These are phyloP conservation scores for Adineta ricciae DNA, from an alignment of 2,888 invertebrate genomes.

Conservation along the genomic window DNA sequence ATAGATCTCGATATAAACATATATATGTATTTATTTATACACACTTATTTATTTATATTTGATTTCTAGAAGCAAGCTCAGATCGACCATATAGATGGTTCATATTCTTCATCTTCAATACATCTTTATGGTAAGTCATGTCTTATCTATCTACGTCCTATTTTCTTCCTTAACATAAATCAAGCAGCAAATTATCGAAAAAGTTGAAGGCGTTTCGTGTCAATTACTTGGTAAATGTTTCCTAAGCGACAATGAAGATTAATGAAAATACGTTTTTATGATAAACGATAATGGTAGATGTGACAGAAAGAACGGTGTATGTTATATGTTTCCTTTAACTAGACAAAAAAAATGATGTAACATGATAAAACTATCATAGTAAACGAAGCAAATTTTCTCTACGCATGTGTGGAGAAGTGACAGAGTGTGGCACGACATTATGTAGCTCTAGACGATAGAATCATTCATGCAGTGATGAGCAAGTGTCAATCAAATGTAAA, in stretches of 20 bases:
- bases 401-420: neutral
- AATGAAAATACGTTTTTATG: neutral
- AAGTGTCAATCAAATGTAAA: neutral
- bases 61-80: neutral
- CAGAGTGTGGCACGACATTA: neutral
- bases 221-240: neutral
- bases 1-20: neutral
- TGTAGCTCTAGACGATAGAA: neutral
- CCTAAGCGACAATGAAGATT: neutral
- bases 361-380: neutral
- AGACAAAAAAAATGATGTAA: neutral
- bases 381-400: neutral
- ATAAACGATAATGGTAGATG: neutral
- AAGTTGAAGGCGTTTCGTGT: neutral
- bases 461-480: neutral
- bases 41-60: neutral
- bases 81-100: neutral
- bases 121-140: neutral
- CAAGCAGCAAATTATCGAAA: neutral
- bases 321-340: neutral
- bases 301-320: neutral
- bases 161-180: neutral
- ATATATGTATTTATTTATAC: neutral
- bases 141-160: neutral
- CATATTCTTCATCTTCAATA: neutral